Evolutionary conservation across 2,888 invertebrate species (phyloP).

Genomic region (Eupeodes latifasciatus): DNA sequence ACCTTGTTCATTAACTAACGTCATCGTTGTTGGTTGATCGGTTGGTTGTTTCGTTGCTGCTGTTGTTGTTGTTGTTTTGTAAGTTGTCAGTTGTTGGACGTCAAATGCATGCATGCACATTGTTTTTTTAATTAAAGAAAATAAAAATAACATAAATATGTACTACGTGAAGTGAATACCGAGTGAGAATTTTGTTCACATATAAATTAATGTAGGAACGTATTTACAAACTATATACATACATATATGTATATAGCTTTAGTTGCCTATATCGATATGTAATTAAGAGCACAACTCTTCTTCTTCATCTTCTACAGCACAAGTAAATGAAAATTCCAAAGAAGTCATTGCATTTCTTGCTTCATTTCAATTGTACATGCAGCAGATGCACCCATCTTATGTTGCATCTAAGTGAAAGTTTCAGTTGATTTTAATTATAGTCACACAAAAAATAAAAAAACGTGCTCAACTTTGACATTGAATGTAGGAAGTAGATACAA

Average conservation of each 20-base stretch:
- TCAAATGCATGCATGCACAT: slow-evolving; percentile 39
- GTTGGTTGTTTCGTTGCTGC: slow-evolving; percentile 27
- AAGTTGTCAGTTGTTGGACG: slow-evolving; percentile 23
- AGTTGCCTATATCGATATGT: neutral
- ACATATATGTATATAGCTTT: neutral
- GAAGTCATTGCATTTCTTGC: slow-evolving; percentile 44
- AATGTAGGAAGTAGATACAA: slow-evolving; percentile 28
- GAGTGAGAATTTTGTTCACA: slow-evolving; percentile 22
- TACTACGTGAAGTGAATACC: slow-evolving; percentile 1
- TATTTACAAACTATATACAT: no score
- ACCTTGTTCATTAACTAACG: neutral
- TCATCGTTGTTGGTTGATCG: neutral
- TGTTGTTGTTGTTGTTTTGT: slow-evolving; percentile 4
- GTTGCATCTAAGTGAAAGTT: slow-evolving; percentile 59
- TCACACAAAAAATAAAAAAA: slow-evolving; percentile 11
- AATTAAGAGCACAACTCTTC: slow-evolving; percentile 12
- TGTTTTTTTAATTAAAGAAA: slow-evolving; percentile 33
- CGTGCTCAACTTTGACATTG: slow-evolving; percentile 72
- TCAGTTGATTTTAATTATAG: neutral
- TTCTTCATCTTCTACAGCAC: slow-evolving; percentile 7
- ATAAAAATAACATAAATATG: neutral
- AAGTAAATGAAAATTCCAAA: slow-evolving; percentile 41
- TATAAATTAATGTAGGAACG: no score
- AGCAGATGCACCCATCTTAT: slow-evolving; percentile 59
- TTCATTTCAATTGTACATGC: neutral